Evolutionary conservation across 2,888 invertebrate species (phyloP).

Genomic region (Drosophila subsilvestris): DNA sequence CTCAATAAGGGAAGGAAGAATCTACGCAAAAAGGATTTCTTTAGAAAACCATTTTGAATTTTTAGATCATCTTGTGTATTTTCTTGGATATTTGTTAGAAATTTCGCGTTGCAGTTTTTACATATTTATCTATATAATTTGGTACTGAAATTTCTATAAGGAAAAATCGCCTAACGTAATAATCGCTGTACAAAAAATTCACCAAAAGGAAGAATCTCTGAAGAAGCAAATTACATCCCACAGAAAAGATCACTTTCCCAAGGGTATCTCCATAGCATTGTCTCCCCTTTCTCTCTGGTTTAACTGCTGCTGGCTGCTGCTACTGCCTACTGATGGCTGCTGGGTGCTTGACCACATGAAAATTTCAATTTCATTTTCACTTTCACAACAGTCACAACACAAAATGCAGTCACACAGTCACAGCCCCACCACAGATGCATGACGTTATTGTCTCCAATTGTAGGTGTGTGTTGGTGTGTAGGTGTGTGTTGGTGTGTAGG

Average conservation of each 20-base stretch:
- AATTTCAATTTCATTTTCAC: conserved; percentile 59
- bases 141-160: too few species aligned
- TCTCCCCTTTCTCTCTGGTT: neutral
- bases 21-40: neutral
- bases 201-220: too few species aligned
- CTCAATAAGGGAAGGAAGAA: neutral
- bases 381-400: conserved; percentile 51
- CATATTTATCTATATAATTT: too few species aligned
- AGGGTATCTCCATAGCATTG: neutral
- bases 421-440: neutral
- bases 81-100: too few species aligned
- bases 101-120: too few species aligned
- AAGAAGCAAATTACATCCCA: neutral
- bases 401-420: conserved; percentile 43
- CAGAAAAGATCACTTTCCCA: neutral
- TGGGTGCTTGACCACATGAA: conserved; percentile 16
- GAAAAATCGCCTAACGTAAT: too few species aligned
- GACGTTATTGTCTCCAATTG: conserved; percentile 5
- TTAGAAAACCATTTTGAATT: too few species aligned
- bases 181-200: too few species aligned
- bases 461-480: too few species aligned
- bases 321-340: neutral
- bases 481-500: too few species aligned
- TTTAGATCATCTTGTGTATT: too few species aligned
- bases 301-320: too few species aligned